Evolutionary conservation across 2,888 invertebrate genomes (phyloP), one percentile per base, ranked within the genome.

Genomic region (Ctenicera cuprea): DNA sequence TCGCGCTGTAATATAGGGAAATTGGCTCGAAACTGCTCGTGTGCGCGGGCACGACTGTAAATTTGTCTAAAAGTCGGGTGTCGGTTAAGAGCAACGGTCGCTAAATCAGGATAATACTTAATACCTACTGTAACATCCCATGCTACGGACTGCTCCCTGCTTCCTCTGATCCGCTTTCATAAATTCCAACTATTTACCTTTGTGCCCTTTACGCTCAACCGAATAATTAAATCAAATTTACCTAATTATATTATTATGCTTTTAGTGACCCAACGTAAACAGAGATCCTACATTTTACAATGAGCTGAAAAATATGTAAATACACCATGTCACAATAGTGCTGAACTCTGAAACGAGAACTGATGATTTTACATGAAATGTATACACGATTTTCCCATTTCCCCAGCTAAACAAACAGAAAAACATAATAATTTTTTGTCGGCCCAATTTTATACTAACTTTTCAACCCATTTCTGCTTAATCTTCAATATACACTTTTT

Each of bases 31-130:
- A 76, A 72, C 73, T 67, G 48, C 62, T 76, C 66, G 74, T 69
- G 74, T 82, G 81, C 81, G 76, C 78, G 74, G 76, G 79, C 82
- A 81, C 82, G 81, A 83, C 75, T 81, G 81, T 83, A 83, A 83
- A 83, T 83, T 83, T 83, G 82, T 82, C 82, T 81, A 79, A 83
- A 83, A 83, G 80, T 81, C 80, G 76, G 69, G 80, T 79, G 78
- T 77, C 78, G 75, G 75, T 77, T 76, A 78, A 76, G 78, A 78
- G 76, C 76, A 76, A 79, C 77, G 79, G 78, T 77, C 80, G 78
- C 82, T 84, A 84, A 84, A 85, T 84, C 83, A 83, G 84, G 83
- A 85, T 84, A 82, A 84, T 83, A 80, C 83, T 78, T 81, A 81
- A 83, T 80, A 81, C 81, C 81, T 75, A 65, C 79, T 80, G 79